Percentiles rank a stretch among this genome's conserved stretches.
Conservation (phyloP, 2,797 vertebrate genomes). For the Allobates femoralis region DNA sequence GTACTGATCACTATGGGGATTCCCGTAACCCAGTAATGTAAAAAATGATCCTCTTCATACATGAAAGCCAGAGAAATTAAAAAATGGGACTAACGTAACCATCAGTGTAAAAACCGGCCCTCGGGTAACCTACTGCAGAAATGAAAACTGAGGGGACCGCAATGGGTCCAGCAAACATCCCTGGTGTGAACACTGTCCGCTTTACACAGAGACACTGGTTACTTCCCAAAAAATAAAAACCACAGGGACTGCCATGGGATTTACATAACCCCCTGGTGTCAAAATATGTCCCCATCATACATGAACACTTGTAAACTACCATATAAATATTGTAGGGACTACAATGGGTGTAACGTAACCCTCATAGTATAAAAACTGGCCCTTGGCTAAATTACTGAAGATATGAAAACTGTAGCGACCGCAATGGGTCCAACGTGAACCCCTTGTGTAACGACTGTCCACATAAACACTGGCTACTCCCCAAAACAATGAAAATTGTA, state of each 20-base stretch:
- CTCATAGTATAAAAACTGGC: background rate
- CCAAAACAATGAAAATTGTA: background rate
- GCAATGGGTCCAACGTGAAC: background rate
- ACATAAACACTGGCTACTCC: constrained; percentile 19
- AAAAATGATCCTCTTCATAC: no score
- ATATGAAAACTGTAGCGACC: background rate
- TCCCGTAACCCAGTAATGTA: no score
- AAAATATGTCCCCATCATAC: background rate
- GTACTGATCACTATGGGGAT: no score
- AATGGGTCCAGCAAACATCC: constrained; percentile 4
- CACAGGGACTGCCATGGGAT: background rate
- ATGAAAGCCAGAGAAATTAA: no score
- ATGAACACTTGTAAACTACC: constrained; percentile 16
- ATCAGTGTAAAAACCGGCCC: no score
- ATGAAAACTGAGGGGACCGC: background rate
- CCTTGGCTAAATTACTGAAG: no score
- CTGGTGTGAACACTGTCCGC: background rate
- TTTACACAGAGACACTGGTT: background rate
- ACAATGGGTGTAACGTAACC: background rate
- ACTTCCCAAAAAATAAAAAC: background rate
- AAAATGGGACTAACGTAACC: no score
- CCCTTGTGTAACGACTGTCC: background rate
- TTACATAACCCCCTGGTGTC: background rate
- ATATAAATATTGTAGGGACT: background rate
- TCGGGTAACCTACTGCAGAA: no score